These are phyloP conservation scores for Nanorana parkeri DNA, from an alignment of 2,113 vertebrate species.

Conservation along the genomic window DNA sequence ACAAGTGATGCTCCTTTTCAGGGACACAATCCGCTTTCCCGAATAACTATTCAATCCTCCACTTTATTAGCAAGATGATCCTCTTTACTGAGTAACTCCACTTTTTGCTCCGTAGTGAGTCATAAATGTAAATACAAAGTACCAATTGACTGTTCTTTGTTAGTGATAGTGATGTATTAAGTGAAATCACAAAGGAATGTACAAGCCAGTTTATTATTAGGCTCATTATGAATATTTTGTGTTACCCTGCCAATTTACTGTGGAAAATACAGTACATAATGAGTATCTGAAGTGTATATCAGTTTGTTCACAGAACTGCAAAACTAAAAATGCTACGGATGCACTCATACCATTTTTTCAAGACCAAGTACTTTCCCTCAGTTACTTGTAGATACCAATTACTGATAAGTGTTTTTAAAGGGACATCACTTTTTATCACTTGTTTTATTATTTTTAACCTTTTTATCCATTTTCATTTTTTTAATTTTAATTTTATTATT, in stretches of 20 bases:
- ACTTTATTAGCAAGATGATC: not conserved
- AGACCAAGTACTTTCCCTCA: too few relatives aligned
- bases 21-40: not conserved
- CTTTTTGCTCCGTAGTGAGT: not conserved
- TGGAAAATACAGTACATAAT: not conserved
- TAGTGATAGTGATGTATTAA: not conserved
- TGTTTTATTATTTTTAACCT: too few relatives aligned
- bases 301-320: too few relatives aligned
- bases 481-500: too few relatives aligned
- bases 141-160: not conserved
- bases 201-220: not conserved
- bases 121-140: not conserved
- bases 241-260: not conserved
- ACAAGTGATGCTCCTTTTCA: not conserved
- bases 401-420: too few relatives aligned
- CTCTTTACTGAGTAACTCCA: not conserved
- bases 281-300: not conserved
- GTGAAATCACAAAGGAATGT: not conserved
- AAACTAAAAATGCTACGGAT: too few relatives aligned
- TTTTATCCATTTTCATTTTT: too few relatives aligned
- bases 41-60: not conserved
- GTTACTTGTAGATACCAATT: too few relatives aligned
- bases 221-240: not conserved
- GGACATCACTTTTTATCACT: too few relatives aligned
- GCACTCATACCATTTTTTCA: too few relatives aligned